Evolutionary conservation across 2,888 invertebrate genomes (phyloP).

Genomic region (Beris morrisii): DNA sequence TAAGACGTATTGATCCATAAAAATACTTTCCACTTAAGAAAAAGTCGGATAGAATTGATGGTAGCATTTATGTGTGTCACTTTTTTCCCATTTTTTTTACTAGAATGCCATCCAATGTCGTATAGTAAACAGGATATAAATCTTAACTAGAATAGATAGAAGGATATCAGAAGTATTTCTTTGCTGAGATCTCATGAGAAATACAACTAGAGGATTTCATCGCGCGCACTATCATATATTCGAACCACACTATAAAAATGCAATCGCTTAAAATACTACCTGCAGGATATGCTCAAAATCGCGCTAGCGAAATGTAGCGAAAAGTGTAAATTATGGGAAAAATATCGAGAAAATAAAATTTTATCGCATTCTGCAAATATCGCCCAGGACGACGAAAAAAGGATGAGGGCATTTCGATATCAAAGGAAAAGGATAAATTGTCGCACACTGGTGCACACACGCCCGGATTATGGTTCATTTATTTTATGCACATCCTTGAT

Average conservation of each 20-base stretch:
- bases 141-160: constrained; percentile 17
- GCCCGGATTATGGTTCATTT: constrained; percentile 13
- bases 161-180: constrained; percentile 22
- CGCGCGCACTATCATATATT: constrained; percentile 11
- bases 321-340: constrained; percentile 24
- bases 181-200: neutral
- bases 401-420: constrained; percentile 1
- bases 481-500: constrained; percentile 29
- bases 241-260: constrained; percentile 3
- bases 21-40: constrained; percentile 29
- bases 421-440: neutral
- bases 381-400: neutral
- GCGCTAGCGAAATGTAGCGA: neutral
- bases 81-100: constrained; percentile 1
- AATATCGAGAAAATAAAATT: constrained; percentile 22
- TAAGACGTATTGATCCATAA: constrained; percentile 32
- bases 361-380: constrained; percentile 6
- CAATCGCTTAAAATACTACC: constrained; percentile 19
- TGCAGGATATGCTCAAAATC: constrained; percentile 18
- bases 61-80: constrained; percentile 27
- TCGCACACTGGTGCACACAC: constrained; percentile 10
- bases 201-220: neutral
- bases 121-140: constrained; percentile 32
- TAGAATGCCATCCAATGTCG: constrained; percentile 3
- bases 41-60: constrained; percentile 24